A percentile compares a stretch with the other conserved stretches of the same genome.
These are phyloP conservation scores for Monopterus albus DNA, from an alignment of 2,113 vertebrate genomes.

Conservation along the genomic window DNA sequence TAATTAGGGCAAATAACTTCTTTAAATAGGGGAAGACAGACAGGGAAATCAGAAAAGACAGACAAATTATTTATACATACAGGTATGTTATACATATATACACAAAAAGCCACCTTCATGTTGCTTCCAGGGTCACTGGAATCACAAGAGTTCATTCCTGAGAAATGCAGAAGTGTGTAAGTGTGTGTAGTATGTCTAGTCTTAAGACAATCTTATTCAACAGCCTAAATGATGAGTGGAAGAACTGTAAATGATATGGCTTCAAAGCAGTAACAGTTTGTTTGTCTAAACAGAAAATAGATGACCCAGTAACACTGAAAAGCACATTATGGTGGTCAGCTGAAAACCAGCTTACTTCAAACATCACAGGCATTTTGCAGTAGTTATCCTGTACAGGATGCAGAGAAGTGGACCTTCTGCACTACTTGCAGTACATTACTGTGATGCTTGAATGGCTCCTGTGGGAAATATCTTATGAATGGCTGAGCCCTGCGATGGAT, in stretches of 20 bases:
- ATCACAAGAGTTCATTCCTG: constrained; percentile 24
- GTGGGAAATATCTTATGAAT: neutral
- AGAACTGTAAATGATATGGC: neutral
- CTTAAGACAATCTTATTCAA: no score
- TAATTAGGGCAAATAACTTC: constrained; percentile 28
- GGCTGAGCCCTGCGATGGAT: no score
- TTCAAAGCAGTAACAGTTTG: no score
- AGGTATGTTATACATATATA: no score
- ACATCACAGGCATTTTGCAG: no score
- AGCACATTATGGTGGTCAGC: no score
- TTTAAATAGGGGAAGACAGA: constrained; percentile 29
- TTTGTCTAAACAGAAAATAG: neutral
- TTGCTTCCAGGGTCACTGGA: constrained; percentile 25
- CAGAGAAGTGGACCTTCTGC: neutral
- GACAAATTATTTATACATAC: constrained; percentile 54
- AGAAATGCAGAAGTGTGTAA: constrained; percentile 39
- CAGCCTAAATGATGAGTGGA: no score
- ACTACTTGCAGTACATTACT: no score
- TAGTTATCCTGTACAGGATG: neutral
- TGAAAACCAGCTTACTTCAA: no score
- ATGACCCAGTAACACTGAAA: neutral
- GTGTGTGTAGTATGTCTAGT: constrained; percentile 22
- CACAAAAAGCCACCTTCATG: constrained; percentile 20
- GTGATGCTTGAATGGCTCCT: no score
- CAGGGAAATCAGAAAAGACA: constrained; percentile 18